Conservation (phyloP, 2,888 invertebrate species). For the Lacanobia wlatinum region DNA sequence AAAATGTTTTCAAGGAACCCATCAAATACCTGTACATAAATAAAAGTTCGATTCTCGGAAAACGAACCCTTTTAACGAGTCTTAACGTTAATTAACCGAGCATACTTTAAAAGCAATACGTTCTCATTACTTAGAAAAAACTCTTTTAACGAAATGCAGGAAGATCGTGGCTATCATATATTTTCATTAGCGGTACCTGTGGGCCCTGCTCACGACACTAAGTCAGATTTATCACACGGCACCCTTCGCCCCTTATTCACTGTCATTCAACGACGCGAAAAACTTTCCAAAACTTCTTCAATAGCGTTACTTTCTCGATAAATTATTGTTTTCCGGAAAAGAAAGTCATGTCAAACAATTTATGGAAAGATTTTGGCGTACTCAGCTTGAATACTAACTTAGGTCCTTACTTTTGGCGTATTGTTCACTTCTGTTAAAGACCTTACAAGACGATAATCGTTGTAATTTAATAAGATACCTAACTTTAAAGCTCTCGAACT, state of each 20-base stretch:
- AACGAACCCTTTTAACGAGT: not conserved
- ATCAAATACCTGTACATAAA: not conserved
- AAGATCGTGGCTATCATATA: constrained; percentile 72
- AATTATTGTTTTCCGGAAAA: constrained; percentile 52
- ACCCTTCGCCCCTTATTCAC: constrained; percentile 76
- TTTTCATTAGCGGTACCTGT: constrained; percentile 85
- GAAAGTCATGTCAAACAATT: constrained; percentile 46
- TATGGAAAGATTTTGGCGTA: constrained; percentile 24
- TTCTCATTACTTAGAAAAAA: constrained; percentile 42
- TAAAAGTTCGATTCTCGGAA: not conserved
- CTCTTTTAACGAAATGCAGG: constrained; percentile 60
- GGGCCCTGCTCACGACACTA: constrained; percentile 80
- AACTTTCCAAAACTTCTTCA: constrained; percentile 60
- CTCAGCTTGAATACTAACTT: constrained; percentile 32
- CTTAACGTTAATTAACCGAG: constrained; percentile 18
- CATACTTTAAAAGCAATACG: constrained; percentile 32
- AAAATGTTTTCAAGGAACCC: not conserved
- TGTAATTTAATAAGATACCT: constrained; percentile 13
- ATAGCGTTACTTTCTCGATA: constrained; percentile 46
- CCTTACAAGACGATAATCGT: not conserved
- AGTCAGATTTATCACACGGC: constrained; percentile 85
- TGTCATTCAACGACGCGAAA: constrained; percentile 72
- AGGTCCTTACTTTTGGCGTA: not conserved
- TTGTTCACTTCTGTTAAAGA: constrained; percentile 27
- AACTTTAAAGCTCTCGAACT: not conserved